phyloP scores from a whole-genome alignment of 2,888 invertebrate genomes.

The Parnassius glacialis region DNA sequence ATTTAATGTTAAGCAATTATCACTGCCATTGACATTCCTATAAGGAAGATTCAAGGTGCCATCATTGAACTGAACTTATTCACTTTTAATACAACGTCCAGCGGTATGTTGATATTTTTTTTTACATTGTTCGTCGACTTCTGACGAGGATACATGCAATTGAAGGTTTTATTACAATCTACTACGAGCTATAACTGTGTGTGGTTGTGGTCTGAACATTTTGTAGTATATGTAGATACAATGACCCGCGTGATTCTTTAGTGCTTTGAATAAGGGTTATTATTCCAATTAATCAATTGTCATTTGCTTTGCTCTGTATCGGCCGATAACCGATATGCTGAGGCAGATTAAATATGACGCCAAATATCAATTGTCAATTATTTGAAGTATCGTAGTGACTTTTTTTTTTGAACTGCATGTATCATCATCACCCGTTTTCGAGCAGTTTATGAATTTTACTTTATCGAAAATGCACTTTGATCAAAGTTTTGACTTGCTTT shows the following conservation, averaged over 20 bases:
- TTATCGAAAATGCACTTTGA: constrained; percentile 50
- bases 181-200: not conserved
- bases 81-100: constrained; percentile 30
- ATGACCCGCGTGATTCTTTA: constrained; percentile 12
- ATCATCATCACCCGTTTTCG: not conserved
- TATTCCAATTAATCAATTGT: not conserved
- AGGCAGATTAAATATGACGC: not conserved
- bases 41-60: constrained; percentile 49
- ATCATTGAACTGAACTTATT: constrained; percentile 44
- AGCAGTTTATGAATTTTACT: constrained; percentile 3
- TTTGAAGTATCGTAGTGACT: constrained; percentile 11
- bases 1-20: constrained; percentile 43
- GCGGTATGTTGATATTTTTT: constrained; percentile 17
- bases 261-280: constrained; percentile 1
- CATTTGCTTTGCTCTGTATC: too few relatives aligned
- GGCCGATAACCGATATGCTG: not conserved
- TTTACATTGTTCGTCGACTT: not conserved
- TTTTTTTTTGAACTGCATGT: not conserved
- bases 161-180: constrained; percentile 3
- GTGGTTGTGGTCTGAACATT: constrained; percentile 5
- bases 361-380: constrained; percentile 2
- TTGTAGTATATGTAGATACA: constrained; percentile 5
- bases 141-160: constrained; percentile 6
- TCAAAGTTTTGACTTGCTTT: constrained; percentile 50
- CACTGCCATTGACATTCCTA: constrained; percentile 74